Percentiles rank a stretch among this genome's conserved stretches.
phyloP scores from a whole-genome alignment of 2,113 vertebrate species.

The Sinocyclocheilus grahami region DNA sequence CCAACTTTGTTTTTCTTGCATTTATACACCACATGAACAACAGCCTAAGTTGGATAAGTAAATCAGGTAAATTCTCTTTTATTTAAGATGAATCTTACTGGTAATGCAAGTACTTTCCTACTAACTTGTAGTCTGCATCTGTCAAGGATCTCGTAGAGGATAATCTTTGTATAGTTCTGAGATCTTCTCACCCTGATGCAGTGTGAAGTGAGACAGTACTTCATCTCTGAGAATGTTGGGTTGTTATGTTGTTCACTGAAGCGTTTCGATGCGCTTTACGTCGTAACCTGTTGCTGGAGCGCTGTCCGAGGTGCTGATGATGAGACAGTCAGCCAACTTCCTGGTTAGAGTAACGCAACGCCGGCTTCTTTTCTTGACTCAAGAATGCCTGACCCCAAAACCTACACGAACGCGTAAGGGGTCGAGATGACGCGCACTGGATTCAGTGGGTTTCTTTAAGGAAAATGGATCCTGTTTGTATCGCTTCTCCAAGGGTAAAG shows the following conservation, averaged over 20 bases:
- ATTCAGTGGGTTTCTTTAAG: background rate
- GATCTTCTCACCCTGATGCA: background rate
- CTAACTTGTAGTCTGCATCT: background rate
- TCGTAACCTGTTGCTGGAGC: constrained; percentile 23
- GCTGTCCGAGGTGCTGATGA: constrained; percentile 73
- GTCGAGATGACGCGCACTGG: background rate
- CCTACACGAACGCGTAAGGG: no score
- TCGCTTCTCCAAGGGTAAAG: background rate
- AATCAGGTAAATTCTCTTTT: background rate
- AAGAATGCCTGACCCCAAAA: background rate
- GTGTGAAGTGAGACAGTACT: background rate
- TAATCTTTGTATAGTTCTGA: background rate
- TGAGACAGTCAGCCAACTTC: background rate
- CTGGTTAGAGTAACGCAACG: background rate
- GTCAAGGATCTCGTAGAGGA: background rate
- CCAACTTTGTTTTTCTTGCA: constrained; percentile 36
- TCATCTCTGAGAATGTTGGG: background rate
- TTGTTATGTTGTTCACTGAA: background rate
- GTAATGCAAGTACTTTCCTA: background rate
- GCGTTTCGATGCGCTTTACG: background rate
- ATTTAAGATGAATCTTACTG: background rate
- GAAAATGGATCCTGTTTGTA: background rate
- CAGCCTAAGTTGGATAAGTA: background rate
- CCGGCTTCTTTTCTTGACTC: background rate
- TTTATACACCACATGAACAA: background rate